Evolutionary conservation across 2,113 vertebrate genomes (phyloP).

Genomic region (Lophotis ruficrista): DNA sequence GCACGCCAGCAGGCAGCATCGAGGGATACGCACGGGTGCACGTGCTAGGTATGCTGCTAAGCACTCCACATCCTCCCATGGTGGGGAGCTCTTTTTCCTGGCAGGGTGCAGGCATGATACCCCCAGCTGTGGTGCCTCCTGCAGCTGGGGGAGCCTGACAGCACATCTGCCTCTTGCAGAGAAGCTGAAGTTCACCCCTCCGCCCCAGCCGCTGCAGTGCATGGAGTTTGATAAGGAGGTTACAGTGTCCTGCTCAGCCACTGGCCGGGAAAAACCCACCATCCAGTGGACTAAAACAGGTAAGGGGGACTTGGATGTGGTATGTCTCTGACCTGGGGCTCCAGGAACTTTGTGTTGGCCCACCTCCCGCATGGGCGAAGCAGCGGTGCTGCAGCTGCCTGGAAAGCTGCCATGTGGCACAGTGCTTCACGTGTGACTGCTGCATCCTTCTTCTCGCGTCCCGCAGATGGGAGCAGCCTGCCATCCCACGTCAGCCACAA

Average conservation of each 20-base stretch:
- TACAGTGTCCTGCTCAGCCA: slow-evolving; percentile 90
- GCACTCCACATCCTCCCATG: fast-evolving
- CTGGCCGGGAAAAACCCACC: slow-evolving; percentile 85
- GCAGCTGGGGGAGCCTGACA: fast-evolving
- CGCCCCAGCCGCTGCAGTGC: slow-evolving; percentile 89
- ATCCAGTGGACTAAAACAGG: slow-evolving; percentile 93
- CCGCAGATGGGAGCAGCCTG: slow-evolving; percentile 87
- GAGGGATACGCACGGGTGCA: slow-evolving; percentile 83
- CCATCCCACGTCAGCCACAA: slow-evolving; percentile 83
- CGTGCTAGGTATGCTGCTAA: slow-evolving; percentile 82
- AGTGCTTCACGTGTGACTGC: fast-evolving
- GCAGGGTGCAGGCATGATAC: not conserved
- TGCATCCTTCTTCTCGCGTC: not conserved
- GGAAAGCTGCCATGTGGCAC: fast-evolving
- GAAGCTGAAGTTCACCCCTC: slow-evolving; percentile 95
- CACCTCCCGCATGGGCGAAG: fast-evolving
- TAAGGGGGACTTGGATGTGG: slow-evolving; percentile 25
- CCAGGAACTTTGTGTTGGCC: not conserved
- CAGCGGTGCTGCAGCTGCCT: not conserved
- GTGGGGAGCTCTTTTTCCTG: not conserved
- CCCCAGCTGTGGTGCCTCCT: not conserved
- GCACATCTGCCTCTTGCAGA: slow-evolving; percentile 77
- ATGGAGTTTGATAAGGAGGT: slow-evolving; percentile 92
- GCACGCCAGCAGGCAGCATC: slow-evolving; percentile 81
- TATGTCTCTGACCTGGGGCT: not conserved